These are phyloP conservation scores for Diceros bicornis DNA, from an alignment of 2,797 vertebrate species.

Conservation along the genomic window DNA sequence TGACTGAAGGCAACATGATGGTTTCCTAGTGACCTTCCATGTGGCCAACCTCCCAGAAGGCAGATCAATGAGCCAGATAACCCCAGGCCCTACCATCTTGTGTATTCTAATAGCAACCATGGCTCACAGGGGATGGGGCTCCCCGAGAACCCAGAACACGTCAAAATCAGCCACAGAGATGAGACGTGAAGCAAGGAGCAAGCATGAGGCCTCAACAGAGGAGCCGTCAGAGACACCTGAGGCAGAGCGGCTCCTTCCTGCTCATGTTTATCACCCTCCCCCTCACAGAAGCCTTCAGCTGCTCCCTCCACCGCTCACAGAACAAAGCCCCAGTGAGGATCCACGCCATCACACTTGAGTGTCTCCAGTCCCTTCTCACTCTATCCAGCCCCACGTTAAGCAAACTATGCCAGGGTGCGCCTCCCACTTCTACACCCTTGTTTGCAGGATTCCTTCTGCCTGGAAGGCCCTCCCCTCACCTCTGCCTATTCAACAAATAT, in stretches of 20 bases:
- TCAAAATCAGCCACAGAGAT: not conserved
- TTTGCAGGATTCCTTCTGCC: not conserved
- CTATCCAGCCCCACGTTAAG: not conserved
- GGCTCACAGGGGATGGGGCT: not conserved
- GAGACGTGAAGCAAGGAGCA: not conserved
- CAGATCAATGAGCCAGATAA: not conserved
- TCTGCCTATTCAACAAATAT: not conserved
- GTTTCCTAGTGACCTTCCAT: not conserved
- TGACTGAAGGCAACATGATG: not conserved
- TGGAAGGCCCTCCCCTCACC: not conserved
- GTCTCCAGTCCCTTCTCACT: not conserved
- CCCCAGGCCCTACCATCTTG: not conserved
- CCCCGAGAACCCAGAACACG: not conserved
- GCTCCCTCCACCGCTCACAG: not conserved
- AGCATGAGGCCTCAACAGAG: not conserved
- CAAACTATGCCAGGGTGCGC: not conserved
- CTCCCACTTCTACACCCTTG: not conserved
- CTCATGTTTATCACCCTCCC: not conserved
- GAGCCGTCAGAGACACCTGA: not conserved
- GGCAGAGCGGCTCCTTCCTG: not conserved
- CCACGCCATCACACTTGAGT: too few species aligned
- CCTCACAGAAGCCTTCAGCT: not conserved
- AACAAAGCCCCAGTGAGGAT: not conserved
- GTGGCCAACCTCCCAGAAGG: not conserved
- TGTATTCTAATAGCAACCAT: not conserved